Evolutionary conservation across 2,113 vertebrate species (phyloP).

Genomic region (Holacanthus passer): DNA sequence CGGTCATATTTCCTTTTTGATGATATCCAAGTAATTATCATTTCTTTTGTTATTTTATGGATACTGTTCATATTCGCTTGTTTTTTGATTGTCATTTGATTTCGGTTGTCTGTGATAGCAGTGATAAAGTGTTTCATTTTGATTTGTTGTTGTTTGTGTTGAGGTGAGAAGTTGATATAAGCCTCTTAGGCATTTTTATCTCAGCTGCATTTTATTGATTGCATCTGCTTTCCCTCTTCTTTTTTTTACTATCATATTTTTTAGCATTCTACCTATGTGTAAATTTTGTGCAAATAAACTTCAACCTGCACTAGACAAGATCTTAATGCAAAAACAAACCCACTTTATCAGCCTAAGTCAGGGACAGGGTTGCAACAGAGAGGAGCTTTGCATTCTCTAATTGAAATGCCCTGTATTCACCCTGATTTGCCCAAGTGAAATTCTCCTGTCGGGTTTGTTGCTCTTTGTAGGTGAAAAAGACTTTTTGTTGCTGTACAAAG

Average conservation of each 20-base stretch:
- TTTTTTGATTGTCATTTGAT: background rate
- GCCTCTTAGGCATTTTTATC: slow-evolving; percentile 29
- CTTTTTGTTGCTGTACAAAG: slow-evolving; percentile 17
- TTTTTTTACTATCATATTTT: slow-evolving; percentile 4
- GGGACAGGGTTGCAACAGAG: slow-evolving; percentile 1
- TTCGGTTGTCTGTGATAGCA: background rate
- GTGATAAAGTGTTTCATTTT: background rate
- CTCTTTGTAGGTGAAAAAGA: background rate
- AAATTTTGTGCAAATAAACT: slow-evolving; percentile 38
- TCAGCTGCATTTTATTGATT: slow-evolving; percentile 11
- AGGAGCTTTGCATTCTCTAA: slow-evolving; percentile 21
- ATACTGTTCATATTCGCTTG: background rate
- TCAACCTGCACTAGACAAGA: slow-evolving; percentile 14
- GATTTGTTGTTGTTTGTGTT: slow-evolving; percentile 26
- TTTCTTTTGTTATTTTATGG: background rate
- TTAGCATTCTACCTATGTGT: slow-evolving; percentile 24
- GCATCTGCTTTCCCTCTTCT: slow-evolving; percentile 1
- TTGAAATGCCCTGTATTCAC: slow-evolving; percentile 27
- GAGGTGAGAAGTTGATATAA: slow-evolving; percentile 32
- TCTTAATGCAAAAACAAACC: slow-evolving; percentile 32
- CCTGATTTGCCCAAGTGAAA: slow-evolving; percentile 11
- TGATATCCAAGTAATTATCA: background rate
- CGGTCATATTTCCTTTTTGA: background rate
- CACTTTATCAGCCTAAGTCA: slow-evolving; percentile 20
- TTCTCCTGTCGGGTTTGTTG: slow-evolving; percentile 23